Base-by-base conservation (phyloP, 1,140 invertebrate genomes). In the Drosophila repletoides region DNA sequence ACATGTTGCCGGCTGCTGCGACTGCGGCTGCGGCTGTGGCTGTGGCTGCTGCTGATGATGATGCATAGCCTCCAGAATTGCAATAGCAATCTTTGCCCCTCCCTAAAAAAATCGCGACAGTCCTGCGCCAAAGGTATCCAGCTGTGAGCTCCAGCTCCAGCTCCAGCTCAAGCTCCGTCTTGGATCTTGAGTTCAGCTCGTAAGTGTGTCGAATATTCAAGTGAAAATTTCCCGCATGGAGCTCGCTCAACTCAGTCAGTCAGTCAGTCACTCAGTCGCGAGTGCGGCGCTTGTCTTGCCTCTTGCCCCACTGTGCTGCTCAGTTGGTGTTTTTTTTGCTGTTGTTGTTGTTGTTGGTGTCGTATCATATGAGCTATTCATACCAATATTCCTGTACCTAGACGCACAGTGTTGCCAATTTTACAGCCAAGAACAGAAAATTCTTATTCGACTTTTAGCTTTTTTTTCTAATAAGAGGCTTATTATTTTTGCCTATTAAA, bases 201-300 rank as follows among this genome's bases (percentile, higher is more conserved):
- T 65, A 86, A 84, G 80, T 84, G 79, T 84, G 79, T 84, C 79
- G 79, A 84, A 84, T 84, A 84, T 86, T 84, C 79, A 84, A 84
- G 79, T 84, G 79, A 84, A 84, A 84, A 86, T 81, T 81, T 71
- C 49, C 65, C 56, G 69, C 65, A 72, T 59, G 43, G 63, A 58
- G 59, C 72, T 64, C 53, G 51, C n/a, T n/a, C n/a, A n/a, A n/a
- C n/a, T n/a, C n/a, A n/a, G n/a, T n/a, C n/a, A n/a, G n/a, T n/a
- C n/a, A 72, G 45, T 49, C 58, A 67, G 60, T 69, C 58, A 66
- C 46, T 61, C 58, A 65, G 38, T 36, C 48, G 56, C 29, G 64
- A 86, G 80, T 86, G 80, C 81, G 80, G 80, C 80, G 80, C 80
- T 86, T 66, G 63, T 60, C 59, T 56, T 29, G 29, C 21, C 26